phyloP scores from a whole-genome alignment of 2,113 vertebrate genomes.

The Sebastes schlegelii region DNA sequence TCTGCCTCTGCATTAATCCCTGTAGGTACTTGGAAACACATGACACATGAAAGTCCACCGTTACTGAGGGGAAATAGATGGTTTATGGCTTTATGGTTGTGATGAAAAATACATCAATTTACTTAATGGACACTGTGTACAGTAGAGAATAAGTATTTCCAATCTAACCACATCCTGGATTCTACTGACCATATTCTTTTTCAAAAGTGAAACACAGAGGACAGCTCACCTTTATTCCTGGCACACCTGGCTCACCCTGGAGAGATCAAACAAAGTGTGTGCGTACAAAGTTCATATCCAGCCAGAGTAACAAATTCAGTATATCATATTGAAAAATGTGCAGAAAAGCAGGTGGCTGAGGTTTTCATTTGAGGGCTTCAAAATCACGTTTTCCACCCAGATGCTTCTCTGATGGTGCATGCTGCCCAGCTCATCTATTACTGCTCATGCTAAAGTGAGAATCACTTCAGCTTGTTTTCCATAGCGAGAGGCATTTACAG shows the following conservation, averaged over 20 bases:
- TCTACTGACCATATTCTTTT: not conserved
- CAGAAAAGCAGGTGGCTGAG: not conserved
- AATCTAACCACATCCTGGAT: not conserved
- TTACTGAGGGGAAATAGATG: not conserved
- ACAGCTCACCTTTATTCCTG: slow-evolving; percentile 68
- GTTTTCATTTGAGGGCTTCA: slow-evolving; percentile 9
- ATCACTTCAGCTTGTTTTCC: slow-evolving; percentile 22
- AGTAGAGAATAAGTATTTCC: not conserved
- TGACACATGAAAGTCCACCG: not conserved
- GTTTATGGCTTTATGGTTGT: not conserved
- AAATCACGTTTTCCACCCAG: slow-evolving; percentile 1
- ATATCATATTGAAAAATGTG: not conserved
- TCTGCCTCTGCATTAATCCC: not conserved
- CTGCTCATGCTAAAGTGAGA: slow-evolving; percentile 15
- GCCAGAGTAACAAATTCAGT: not conserved
- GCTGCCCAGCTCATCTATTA: slow-evolving; percentile 3
- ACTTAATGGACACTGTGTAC: not conserved
- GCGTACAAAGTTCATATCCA: not conserved
- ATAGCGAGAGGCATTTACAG: slow-evolving; percentile 26
- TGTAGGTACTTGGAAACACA: slow-evolving; percentile 2
- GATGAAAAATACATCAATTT: not conserved
- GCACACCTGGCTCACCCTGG: slow-evolving; percentile 88
- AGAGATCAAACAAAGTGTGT: slow-evolving; percentile 36
- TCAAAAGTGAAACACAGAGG: not conserved
- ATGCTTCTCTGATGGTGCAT: slow-evolving; percentile 4